Evolutionary conservation across 2,888 invertebrate species (phyloP), one percentile per base, ranked within the genome.

Genomic region (Arrhopalites spinosus): DNA sequence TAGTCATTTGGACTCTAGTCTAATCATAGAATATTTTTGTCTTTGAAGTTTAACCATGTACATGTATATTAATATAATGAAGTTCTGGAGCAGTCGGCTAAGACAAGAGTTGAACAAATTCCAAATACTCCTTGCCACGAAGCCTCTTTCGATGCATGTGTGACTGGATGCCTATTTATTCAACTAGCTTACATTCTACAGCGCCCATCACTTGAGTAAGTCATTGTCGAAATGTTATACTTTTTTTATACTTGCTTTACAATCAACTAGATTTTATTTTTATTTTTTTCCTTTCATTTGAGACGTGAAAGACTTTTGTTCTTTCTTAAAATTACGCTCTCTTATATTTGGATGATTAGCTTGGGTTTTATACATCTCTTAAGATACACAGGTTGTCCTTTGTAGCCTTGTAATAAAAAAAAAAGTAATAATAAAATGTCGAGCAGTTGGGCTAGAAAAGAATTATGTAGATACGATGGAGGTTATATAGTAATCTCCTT

Each of bases 131-230:
- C 56, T 43, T 74, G 71, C 83, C 94, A 94, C 82, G 90, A 93
- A 83, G 93, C 93, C 17, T 93, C 92, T 1, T 93, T 91, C 90
- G 94, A 94, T 85, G 91, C 93, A 0, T 93, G 88, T 84, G 90
- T 91, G 82, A 89, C 93, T 74, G 93, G 92, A 0, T 90, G 89
- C 84, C 89, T 91, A 84, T 92, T 92, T 85, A 85, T 91, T 59
- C 87, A 89, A 69, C 87, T 92, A 83, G 89, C 89, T 0, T 89
- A 91, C 84, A 86, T 89, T 85, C 86, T 88, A 78, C 88, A 90
- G 1, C 85, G 87, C 56, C 86, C 87, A 73, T 87, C 87, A 80
- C 86, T 86, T 77, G 86, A 86, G 84, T 87, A 84, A 74, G 87
- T 86, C 70, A 70, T 29, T 50, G 72, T 20, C 61, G 61, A 61